Evolutionary conservation across 2,888 invertebrate species (phyloP).

Genomic region (Troides aeacus): DNA sequence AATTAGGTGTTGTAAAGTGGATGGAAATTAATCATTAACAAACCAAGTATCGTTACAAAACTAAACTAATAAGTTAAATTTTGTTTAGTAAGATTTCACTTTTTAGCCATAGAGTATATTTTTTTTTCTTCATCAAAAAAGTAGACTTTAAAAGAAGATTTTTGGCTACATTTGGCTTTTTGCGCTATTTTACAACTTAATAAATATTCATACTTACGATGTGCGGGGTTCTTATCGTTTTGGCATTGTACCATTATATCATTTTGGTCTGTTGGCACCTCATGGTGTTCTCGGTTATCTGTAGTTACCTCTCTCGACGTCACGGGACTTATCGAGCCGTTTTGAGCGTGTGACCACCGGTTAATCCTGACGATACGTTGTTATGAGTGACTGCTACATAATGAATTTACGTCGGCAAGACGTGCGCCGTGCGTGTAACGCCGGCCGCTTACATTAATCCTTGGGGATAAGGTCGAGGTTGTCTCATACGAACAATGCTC

Average conservation of each 20-base stretch:
- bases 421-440: constrained; percentile 29
- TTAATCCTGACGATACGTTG: constrained; percentile 44
- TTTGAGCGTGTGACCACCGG: constrained; percentile 39
- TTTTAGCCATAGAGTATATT: too few relatives aligned
- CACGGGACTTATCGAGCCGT: constrained; percentile 44
- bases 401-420: constrained; percentile 34
- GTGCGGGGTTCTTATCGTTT: not conserved
- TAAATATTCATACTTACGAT: not conserved
- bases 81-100: not conserved
- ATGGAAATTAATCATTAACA: too few relatives aligned
- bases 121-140: too few relatives aligned
- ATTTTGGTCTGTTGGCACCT: constrained; percentile 33
- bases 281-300: constrained; percentile 43
- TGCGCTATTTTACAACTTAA: too few relatives aligned
- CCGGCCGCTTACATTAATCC: constrained; percentile 22
- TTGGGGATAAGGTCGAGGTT: constrained; percentile 3
- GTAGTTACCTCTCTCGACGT: constrained; percentile 43
- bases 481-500: constrained; percentile 6
- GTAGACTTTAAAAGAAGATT: too few relatives aligned
- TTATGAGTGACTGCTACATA: constrained; percentile 40
- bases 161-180: too few relatives aligned
- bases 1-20: too few relatives aligned
- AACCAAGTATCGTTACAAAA: too few relatives aligned
- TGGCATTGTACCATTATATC: constrained; percentile 22
- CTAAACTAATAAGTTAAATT: not conserved